A percentile compares a stretch with the other conserved stretches of the same genome.
phyloP scores from a whole-genome alignment of 2,888 invertebrate species.

The Pelosia muscerda region DNA sequence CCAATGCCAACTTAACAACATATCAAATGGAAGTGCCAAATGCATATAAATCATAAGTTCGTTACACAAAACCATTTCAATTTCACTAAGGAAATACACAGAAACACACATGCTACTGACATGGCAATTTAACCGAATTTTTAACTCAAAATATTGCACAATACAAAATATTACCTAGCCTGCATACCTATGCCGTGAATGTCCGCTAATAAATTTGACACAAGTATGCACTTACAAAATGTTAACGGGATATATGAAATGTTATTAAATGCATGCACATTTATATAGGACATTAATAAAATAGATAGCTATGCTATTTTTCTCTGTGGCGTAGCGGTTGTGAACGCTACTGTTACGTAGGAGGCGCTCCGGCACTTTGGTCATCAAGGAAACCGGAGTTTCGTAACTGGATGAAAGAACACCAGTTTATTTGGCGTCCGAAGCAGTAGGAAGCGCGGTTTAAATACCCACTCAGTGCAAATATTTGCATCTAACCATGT shows the following conservation, averaged over 20 bases:
- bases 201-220: not conserved
- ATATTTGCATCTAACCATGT: too few species aligned
- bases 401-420: too few species aligned
- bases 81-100: slow-evolving; percentile 17
- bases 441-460: too few species aligned
- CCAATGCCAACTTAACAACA: not conserved
- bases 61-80: slow-evolving; percentile 28
- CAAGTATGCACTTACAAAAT: not conserved
- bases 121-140: slow-evolving; percentile 37
- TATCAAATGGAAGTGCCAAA: not conserved
- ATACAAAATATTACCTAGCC: slow-evolving; percentile 39
- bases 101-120: slow-evolving; percentile 36
- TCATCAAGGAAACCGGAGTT: too few species aligned
- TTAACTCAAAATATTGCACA: slow-evolving; percentile 28
- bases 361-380: too few species aligned
- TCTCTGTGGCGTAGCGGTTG: too few species aligned
- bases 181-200: not conserved
- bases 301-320: too few species aligned
- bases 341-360: too few species aligned
- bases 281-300: too few species aligned
- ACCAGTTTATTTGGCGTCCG: too few species aligned
- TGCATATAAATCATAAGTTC: not conserved
- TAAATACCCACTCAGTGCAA: too few species aligned
- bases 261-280: not conserved
- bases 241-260: not conserved